Conservation (phyloP, 2,113 vertebrate species). For the Macquaria australasica region DNA sequence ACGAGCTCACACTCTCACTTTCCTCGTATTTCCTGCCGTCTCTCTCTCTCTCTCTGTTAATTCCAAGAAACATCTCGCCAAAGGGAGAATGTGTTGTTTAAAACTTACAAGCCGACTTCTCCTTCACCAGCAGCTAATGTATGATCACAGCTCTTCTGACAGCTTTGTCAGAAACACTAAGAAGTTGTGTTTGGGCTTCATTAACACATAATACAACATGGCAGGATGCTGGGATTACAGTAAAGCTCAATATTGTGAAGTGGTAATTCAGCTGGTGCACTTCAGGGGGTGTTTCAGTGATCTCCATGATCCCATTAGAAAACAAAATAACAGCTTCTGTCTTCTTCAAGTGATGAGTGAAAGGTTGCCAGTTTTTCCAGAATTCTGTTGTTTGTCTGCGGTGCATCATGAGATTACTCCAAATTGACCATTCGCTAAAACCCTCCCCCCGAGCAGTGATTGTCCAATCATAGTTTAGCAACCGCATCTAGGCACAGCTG, state of each 20-base stretch:
- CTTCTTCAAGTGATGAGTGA: not conserved
- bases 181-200: conserved; percentile 27
- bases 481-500: not conserved
- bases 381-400: not conserved
- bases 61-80: conserved; percentile 51
- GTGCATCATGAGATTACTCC: not conserved
- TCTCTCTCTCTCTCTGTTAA: conserved; percentile 29
- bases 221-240: conserved; percentile 40
- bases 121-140: conserved; percentile 42
- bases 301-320: not conserved
- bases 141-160: conserved; percentile 61
- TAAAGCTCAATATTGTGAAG: conserved; percentile 11
- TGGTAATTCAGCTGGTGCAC: not conserved
- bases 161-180: conserved; percentile 59
- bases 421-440: not conserved
- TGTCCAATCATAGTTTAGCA: not conserved
- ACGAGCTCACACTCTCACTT: conserved; percentile 28
- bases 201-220: conserved; percentile 37
- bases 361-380: not conserved
- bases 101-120: conserved; percentile 31
- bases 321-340: conserved; percentile 3
- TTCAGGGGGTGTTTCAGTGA: conserved; percentile 17
- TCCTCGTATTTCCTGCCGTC: conserved; percentile 12
- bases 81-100: conserved; percentile 45
- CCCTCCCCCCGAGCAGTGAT: not conserved